These are phyloP conservation scores for Phoxinus dragarum DNA, from an alignment of 2,797 vertebrate species.

Conservation along the genomic window DNA sequence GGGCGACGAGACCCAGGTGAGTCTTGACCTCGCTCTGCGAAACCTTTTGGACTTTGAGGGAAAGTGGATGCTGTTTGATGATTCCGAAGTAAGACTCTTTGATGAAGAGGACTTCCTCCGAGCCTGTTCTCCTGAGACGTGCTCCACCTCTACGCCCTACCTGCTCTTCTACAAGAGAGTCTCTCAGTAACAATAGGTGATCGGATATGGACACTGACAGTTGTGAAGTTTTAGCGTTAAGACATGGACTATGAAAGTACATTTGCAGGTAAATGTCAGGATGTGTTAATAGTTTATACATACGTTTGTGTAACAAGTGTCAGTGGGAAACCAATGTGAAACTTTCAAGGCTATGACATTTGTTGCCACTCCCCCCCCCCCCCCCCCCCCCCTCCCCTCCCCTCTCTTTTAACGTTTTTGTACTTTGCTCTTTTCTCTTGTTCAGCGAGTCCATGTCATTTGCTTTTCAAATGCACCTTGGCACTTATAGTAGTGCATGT, in stretches of 20 bases:
- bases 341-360: not conserved
- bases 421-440: not conserved
- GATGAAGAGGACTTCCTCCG: slow-evolving; percentile 93
- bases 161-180: slow-evolving; percentile 94
- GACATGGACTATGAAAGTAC: not conserved
- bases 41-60: slow-evolving; percentile 89
- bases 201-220: not conserved
- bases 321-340: not conserved
- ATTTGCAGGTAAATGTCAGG: not conserved
- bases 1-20: slow-evolving; percentile 26
- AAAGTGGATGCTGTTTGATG: slow-evolving; percentile 97
- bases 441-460: not conserved
- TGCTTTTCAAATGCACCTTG: slow-evolving; percentile 58
- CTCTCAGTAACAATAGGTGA: slow-evolving; percentile 54
- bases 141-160: slow-evolving; percentile 93
- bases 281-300: not conserved
- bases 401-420: slow-evolving; percentile 13
- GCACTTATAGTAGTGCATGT: slow-evolving; percentile 60
- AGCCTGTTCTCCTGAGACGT: slow-evolving; percentile 88
- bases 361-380: not conserved
- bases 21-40: slow-evolving; percentile 63
- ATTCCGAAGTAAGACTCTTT: slow-evolving; percentile 93
- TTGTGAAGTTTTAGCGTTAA: not conserved
- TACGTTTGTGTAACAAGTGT: slow-evolving; percentile 1
- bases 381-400: too few species aligned